These are phyloP conservation scores for Pangasius mekongensis DNA, from an alignment of 2,797 vertebrate genomes.

Conservation along the genomic window DNA sequence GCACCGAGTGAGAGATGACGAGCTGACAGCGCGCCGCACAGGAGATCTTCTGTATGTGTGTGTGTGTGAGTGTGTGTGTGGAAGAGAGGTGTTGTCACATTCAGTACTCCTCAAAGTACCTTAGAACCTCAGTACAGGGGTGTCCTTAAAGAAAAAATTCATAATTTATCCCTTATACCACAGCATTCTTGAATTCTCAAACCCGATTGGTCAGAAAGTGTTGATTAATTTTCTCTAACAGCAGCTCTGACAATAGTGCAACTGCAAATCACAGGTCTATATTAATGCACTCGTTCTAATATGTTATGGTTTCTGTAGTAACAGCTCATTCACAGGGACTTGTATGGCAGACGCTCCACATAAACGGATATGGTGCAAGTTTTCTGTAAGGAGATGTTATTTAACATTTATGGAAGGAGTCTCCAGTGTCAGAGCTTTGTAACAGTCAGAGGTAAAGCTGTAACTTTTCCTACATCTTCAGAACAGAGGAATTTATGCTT, in stretches of 20 bases:
- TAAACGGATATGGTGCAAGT: neutral
- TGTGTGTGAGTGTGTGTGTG: conserved; percentile 35
- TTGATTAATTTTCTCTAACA: neutral
- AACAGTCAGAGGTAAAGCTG: neutral
- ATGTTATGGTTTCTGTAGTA: neutral
- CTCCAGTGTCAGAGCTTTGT: neutral
- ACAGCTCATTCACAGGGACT: neutral
- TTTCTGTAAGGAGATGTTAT: neutral
- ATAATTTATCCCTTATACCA: neutral
- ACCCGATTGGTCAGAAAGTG: neutral
- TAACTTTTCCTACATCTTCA: neutral
- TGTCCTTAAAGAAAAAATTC: conserved; percentile 41
- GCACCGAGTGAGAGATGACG: conserved; percentile 62
- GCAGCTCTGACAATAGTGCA: neutral
- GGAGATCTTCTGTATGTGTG: conserved; percentile 53
- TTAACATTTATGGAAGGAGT: neutral
- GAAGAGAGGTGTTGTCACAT: conserved; percentile 56
- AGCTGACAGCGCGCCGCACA: conserved; percentile 60
- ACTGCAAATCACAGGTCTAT: neutral
- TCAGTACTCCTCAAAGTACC: conserved; percentile 56
- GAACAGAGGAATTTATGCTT: neutral
- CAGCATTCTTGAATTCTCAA: neutral
- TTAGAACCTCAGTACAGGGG: conserved; percentile 31
- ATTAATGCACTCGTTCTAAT: neutral
- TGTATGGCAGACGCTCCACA: neutral